These are phyloP conservation scores for Drosophila arawakana DNA, from an alignment of 1,140 invertebrate species.

Conservation along the genomic window DNA sequence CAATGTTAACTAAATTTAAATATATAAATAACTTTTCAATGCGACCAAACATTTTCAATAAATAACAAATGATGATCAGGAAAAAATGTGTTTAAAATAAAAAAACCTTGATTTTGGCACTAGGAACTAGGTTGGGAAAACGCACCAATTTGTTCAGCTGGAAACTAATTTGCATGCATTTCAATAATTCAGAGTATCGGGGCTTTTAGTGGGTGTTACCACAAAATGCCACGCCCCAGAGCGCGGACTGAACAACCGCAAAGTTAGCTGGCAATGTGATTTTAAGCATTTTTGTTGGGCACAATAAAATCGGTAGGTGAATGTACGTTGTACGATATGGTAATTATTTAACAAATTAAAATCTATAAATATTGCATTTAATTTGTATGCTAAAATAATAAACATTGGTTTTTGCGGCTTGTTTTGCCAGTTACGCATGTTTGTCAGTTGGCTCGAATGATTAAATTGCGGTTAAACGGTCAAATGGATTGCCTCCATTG, in stretches of 20 bases:
- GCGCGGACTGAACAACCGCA: conserved; percentile 22
- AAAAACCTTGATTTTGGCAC: conserved; percentile 32
- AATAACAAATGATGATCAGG: conserved; percentile 35
- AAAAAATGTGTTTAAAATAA: conserved; percentile 18
- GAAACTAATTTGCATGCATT: conserved; percentile 68
- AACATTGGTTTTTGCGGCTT: conserved; percentile 72
- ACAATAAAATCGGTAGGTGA: conserved; percentile 31
- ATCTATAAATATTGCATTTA: conserved; percentile 77
- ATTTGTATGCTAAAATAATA: conserved; percentile 79
- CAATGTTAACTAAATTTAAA: conserved; percentile 1
- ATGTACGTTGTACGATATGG: conserved; percentile 13
- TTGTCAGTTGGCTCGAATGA: conserved; percentile 59
- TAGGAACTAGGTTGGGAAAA: conserved; percentile 12
- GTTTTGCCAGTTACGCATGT: conserved; percentile 44
- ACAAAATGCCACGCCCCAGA: not conserved
- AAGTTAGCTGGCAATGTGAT: conserved; percentile 45
- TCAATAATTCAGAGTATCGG: conserved; percentile 53
- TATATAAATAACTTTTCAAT: conserved; percentile 25
- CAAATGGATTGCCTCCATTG: conserved; percentile 27
- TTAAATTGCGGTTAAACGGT: conserved; percentile 65
- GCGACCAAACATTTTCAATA: conserved; percentile 21
- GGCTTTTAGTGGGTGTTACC: conserved; percentile 10
- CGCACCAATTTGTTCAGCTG: conserved; percentile 43
- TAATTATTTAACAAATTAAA: conserved; percentile 67
- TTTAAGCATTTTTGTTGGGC: conserved; percentile 52